These are phyloP conservation scores for Melieria omissa DNA, from an alignment of 2,888 invertebrate species.

Conservation along the genomic window DNA sequence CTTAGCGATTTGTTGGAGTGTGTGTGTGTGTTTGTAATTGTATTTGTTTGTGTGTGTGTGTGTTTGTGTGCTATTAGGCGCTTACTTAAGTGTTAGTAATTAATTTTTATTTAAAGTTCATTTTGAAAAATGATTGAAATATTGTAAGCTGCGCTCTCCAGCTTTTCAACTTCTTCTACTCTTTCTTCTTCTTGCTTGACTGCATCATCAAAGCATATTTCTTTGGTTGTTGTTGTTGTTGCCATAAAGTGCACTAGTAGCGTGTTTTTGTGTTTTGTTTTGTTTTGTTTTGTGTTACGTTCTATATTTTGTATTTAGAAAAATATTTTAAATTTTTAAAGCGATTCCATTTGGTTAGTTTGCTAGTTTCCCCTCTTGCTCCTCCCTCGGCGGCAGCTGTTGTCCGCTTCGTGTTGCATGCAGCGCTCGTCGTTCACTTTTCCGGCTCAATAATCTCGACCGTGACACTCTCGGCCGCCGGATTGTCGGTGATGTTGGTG, in stretches of 20 bases:
- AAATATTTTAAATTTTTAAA: constrained; percentile 24
- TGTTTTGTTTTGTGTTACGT: constrained; percentile 10
- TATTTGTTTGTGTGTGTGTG: not conserved
- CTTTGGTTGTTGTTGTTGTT: too few species aligned
- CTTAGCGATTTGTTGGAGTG: constrained; percentile 6
- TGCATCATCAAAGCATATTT: too few species aligned
- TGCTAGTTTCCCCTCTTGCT: not conserved
- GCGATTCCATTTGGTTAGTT: constrained; percentile 31
- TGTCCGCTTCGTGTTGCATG: constrained; percentile 8
- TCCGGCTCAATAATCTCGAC: constrained; percentile 81
- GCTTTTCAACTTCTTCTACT: too few species aligned
- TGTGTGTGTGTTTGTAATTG: not conserved
- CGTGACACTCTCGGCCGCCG: constrained; percentile 75
- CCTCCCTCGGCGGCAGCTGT: not conserved
- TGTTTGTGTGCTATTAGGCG: constrained; percentile 19
- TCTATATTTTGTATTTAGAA: constrained; percentile 26
- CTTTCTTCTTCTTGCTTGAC: too few species aligned
- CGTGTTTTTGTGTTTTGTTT: not conserved
- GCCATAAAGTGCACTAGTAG: too few species aligned
- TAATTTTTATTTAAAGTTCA: not conserved
- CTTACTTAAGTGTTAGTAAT: constrained; percentile 34
- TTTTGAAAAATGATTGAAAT: too few species aligned
- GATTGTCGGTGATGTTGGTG: constrained; percentile 65
- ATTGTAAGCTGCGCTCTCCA: too few species aligned
- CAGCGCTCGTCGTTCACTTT: constrained; percentile 61